phyloP scores from a whole-genome alignment of 2,797 vertebrate species.

The Thalassophryne amazonica region DNA sequence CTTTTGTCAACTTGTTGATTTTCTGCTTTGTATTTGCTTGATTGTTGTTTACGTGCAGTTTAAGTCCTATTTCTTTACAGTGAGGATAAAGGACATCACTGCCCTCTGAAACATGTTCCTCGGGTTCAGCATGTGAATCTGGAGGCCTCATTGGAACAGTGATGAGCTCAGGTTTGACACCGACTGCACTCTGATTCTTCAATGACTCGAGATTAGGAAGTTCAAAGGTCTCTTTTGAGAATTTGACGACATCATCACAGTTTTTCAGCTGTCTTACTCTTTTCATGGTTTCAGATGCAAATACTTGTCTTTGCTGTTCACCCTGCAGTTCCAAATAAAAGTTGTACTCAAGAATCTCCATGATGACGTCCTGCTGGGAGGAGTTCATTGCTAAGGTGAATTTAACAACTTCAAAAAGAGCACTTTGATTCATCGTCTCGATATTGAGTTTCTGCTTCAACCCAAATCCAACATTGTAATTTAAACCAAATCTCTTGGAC shows the following conservation, averaged over 20 bases:
- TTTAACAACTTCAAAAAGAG: conserved; percentile 12
- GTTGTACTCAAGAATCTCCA: conserved; percentile 38
- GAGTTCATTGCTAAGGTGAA: conserved; percentile 25
- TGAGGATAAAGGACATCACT: not conserved
- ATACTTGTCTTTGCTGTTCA: not conserved
- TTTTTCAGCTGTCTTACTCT: not conserved
- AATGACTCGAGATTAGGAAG: not conserved
- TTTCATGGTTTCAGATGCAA: conserved; percentile 12
- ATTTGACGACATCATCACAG: not conserved
- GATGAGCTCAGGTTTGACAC: not conserved
- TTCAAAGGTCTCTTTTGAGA: conserved; percentile 22
- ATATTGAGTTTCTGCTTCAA: conserved; percentile 9
- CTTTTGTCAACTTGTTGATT: conserved; percentile 18
- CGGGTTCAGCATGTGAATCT: not conserved
- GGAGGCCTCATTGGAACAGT: not conserved
- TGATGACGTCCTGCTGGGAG: conserved; percentile 25
- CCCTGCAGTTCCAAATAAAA: conserved; percentile 12
- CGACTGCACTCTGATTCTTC: not conserved
- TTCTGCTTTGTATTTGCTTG: not conserved
- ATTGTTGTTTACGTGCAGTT: not conserved
- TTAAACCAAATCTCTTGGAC: not conserved
- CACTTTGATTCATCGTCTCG: not conserved
- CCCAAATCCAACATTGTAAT: conserved; percentile 28
- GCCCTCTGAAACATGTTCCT: not conserved
- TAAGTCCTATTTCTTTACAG: conserved; percentile 25